These are phyloP conservation scores for Drosophila macrospina DNA, from an alignment of 2,888 invertebrate species.

Conservation along the genomic window DNA sequence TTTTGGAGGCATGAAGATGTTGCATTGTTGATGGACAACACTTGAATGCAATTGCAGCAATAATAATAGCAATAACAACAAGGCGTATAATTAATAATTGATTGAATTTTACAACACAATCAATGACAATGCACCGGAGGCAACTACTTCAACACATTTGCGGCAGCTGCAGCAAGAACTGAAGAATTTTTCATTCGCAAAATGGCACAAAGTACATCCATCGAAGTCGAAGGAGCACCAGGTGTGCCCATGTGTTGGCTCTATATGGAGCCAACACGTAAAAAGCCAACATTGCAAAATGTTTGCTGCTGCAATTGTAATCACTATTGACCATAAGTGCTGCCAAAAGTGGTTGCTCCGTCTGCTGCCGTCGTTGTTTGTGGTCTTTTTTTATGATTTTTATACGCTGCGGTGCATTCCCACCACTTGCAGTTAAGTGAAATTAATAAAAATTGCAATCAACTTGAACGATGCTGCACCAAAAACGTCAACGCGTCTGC, in stretches of 20 bases:
- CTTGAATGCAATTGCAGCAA: conserved; percentile 63
- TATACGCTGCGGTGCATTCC: conserved; percentile 66
- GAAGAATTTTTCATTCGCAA: conserved; percentile 64
- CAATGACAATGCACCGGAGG: conserved; percentile 52
- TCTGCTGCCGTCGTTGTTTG: neutral
- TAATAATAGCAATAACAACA: conserved; percentile 48
- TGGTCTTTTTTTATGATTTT: conserved; percentile 42
- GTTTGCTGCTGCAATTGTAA: conserved; percentile 68
- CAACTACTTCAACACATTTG: conserved; percentile 17
- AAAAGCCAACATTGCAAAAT: conserved; percentile 70
- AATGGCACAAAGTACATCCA: conserved; percentile 70
- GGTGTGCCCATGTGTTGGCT: conserved; percentile 69
- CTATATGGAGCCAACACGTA: conserved; percentile 67
- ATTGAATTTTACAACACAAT: conserved; percentile 65
- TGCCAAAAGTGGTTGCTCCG: conserved; percentile 18
- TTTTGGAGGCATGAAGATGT: conserved; percentile 62
- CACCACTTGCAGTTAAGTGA: conserved; percentile 69
- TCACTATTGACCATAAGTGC: conserved; percentile 65
- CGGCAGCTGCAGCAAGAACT: conserved; percentile 49
- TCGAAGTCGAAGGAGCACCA: conserved; percentile 44
- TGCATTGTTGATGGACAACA: conserved; percentile 68
- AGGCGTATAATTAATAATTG: conserved; percentile 81
- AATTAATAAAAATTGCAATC: conserved; percentile 79
- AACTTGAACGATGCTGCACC: conserved; percentile 63
- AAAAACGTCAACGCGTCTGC: conserved; percentile 80